Conservation (phyloP, 1,140 invertebrate genomes). For the Drosophila asahinai region DNA sequence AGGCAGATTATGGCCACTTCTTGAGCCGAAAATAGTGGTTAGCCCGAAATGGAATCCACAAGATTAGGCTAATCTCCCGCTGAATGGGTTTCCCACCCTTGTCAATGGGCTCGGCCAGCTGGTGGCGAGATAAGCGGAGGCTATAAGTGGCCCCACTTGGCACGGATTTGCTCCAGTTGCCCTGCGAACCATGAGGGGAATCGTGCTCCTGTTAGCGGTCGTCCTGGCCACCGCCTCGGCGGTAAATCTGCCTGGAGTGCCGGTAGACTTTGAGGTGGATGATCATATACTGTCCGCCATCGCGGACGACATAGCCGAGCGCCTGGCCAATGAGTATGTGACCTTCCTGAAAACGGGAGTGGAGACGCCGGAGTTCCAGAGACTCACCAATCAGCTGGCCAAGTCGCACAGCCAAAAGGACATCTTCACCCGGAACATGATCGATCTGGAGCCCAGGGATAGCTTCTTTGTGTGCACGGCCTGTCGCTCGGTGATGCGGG, state of each 20-base stretch:
- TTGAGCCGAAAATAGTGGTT: constrained; percentile 7
- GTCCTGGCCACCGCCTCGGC: constrained; percentile 48
- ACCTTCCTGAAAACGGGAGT: constrained; percentile 66
- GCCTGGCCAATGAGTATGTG: constrained; percentile 68
- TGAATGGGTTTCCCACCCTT: constrained; percentile 10
- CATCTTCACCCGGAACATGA: constrained; percentile 70
- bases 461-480: constrained; percentile 85
- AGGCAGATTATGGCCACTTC: constrained; percentile 38
- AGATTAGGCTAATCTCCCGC: constrained; percentile 37
- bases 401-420: constrained; percentile 73
- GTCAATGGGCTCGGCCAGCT: constrained; percentile 32
- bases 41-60: constrained; percentile 9
- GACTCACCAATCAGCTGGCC: constrained; percentile 64
- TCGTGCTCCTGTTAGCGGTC: constrained; percentile 37
- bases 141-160: constrained; percentile 60
- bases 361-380: constrained; percentile 58
- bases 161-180: constrained; percentile 30
- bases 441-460: constrained; percentile 62
- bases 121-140: constrained; percentile 36
- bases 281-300: constrained; percentile 69
- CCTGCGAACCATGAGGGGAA: constrained; percentile 54
- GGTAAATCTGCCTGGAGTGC: constrained; percentile 68
- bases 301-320: constrained; percentile 64
- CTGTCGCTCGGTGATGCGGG: constrained; percentile 86
- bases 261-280: constrained; percentile 60